A percentile compares a stretch with the other conserved stretches of the same genome.
Conservation (phyloP, 1,140 invertebrate genomes). For the Formica selysi region DNA sequence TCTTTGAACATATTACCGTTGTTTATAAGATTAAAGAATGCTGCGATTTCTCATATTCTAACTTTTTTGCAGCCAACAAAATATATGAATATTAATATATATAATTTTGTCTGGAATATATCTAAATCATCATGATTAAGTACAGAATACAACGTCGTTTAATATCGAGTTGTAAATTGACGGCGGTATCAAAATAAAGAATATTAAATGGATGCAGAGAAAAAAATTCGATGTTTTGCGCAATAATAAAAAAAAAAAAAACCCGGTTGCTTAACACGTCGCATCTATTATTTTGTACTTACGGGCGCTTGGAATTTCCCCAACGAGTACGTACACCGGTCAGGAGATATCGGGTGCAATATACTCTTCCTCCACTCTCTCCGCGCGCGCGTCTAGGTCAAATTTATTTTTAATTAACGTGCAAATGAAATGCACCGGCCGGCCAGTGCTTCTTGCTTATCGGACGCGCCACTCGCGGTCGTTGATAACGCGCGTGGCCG, state of each 20-base stretch:
- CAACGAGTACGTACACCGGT: not conserved
- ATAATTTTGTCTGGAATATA: not conserved
- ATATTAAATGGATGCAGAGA: not conserved
- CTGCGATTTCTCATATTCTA: not conserved
- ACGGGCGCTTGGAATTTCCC: not conserved
- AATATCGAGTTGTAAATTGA: slow-evolving; percentile 6
- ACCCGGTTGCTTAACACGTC: not conserved
- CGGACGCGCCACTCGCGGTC: slow-evolving; percentile 62
- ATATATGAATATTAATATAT: not conserved
- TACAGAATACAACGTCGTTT: not conserved
- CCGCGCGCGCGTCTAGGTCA: slow-evolving; percentile 17
- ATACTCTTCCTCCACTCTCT: slow-evolving; percentile 38
- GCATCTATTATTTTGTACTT: slow-evolving; percentile 48
- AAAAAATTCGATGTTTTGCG: not conserved
- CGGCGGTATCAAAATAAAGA: not conserved
- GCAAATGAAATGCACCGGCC: slow-evolving; percentile 73
- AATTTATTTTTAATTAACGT: slow-evolving; percentile 80
- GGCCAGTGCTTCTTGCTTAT: slow-evolving; percentile 69
- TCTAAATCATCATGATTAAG: not conserved
- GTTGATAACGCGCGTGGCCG: slow-evolving; percentile 67
- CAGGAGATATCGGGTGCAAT: slow-evolving; percentile 43
- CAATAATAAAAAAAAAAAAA: slow-evolving; percentile 42
- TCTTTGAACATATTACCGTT: not conserved
- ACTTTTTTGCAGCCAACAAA: not conserved
- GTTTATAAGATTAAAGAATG: not conserved